Base-by-base conservation (phyloP, 2,888 invertebrate genomes). In the Cosmia trapezina region DNA sequence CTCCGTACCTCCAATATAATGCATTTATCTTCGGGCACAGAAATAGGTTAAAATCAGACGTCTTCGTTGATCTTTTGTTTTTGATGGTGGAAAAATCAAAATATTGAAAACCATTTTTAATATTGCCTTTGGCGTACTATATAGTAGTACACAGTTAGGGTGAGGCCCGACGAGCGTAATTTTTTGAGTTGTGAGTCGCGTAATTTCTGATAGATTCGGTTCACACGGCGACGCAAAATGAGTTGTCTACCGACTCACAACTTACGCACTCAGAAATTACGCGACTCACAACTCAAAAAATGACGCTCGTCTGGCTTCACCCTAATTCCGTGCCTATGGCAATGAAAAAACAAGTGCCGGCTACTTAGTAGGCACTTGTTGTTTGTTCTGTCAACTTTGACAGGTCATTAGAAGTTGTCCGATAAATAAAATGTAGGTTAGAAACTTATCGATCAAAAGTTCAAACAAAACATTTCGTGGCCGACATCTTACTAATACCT, bases 31-130 rank as follows among this genome's bases (percentile, higher is more conserved):
- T 76, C 28, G 19, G 22, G 5, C 12, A 37, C 33, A 57, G 47
- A 80, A 77, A 65, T 82, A 64, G 57, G 43, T 72, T 49, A 56
- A 57, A 73, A 80, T 47, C 37, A 47, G 19, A n/a, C 22, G 53
- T 41, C 43, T 45, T 41, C 43, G 41, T 22, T 37, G 54, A 11
- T 60, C 12, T 49, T 78, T 49, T 53, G 28, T 57, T 11, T 53
- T 14, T 4, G 9, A 53, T 37, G 22, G 51, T 43, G 22, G 71
- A 51, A 12, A 59, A 9, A 49, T n/a, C 6, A 22, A 28, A 56
- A 56, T 28, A 22, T 73, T 1, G 3, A 43, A 22, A n/a, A 8
- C n/a, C 0, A 14, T 5, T 9, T 54, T 45, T 17, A 49, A 45
- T 45, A 45, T 41, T 22, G 4, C 17, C 1, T 72, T 28, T 47